Base-by-base conservation (phyloP, 1,140 invertebrate genomes). In the Chrysomallon squamiferum region DNA sequence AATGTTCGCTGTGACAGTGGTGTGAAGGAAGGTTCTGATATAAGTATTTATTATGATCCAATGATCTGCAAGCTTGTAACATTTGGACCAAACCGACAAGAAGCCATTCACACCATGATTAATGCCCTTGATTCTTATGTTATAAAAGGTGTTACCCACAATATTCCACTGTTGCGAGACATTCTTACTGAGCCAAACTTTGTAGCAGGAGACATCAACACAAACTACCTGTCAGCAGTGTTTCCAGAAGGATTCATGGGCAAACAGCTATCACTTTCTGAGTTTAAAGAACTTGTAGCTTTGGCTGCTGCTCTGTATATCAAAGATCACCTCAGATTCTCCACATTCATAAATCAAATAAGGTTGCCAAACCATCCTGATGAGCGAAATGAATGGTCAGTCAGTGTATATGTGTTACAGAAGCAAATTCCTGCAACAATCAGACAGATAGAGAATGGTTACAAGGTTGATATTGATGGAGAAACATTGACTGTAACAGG, bases 21-120 rank as follows among this genome's bases (percentile, higher is more conserved):
- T 29, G 88, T 92, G 59, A 83, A 88, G 69, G 91, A 92, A 84
- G 91, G 91, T 9, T 90, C 88, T 73, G 90, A 92, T 78, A 92
- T 92, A 67, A 90, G 89, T 72, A 89, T 93, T 68, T 92, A 90
- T 77, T 92, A 92, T 81, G 91, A 92, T 84, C 89, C 91, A 11
- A 90, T 92, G 88, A 92, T 92, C 69, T 92, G 90, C 75, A 92
- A 92, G 86, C 79, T 92, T 57, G 88, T 91, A 3, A 88, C 89
- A 20, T 89, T 90, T 81, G 91, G 90, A 32, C 75, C 85, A 22
- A 86, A 85, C 70, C 79, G 91, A 68, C 65, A 88, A 54, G 86
- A 88, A 71, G 90, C 91, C 2, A 86, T 92, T 33, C 71, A 87
- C 33, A 87, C 85, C 47, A 91, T 90, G 84, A 79, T 87, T 25